Conservation (phyloP, 2,888 invertebrate species). For the Drosophila koepferae region DNA sequence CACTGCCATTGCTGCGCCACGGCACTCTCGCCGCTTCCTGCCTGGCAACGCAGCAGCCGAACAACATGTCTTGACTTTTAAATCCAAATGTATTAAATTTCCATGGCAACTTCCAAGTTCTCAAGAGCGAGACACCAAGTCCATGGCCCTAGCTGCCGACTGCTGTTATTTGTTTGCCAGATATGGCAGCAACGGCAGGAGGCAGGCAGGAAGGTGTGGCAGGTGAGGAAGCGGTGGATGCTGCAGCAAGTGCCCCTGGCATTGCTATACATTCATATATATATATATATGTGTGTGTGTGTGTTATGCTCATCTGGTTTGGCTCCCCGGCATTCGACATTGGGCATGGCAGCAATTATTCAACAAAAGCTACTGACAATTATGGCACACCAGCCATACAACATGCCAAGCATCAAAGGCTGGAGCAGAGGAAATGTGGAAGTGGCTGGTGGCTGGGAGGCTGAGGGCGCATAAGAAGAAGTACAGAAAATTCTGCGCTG, state of each 20-base stretch:
- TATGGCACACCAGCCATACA: conserved; percentile 73
- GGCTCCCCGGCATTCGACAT: conserved; percentile 70
- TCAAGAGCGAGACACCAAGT: conserved; percentile 50
- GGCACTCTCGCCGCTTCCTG: conserved; percentile 1
- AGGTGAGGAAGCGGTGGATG: conserved; percentile 3
- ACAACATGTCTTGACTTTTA: conserved; percentile 78
- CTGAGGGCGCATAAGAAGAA: conserved; percentile 1
- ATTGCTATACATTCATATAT: conserved; percentile 27
- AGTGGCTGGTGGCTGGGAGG: background rate
- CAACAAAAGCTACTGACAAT: conserved; percentile 80
- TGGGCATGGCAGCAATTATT: conserved; percentile 79
- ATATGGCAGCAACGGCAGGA: conserved; percentile 4
- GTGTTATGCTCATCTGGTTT: conserved; percentile 57
- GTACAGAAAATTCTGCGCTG: background rate
- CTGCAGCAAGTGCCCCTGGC: conserved; percentile 53
- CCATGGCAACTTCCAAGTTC: conserved; percentile 65
- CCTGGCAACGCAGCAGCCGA: conserved; percentile 63
- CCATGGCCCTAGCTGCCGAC: conserved; percentile 30
- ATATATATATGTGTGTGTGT: conserved; percentile 24
- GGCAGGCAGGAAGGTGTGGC: background rate
- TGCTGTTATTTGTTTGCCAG: conserved; percentile 50
- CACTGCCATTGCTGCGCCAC: background rate
- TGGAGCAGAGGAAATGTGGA: background rate
- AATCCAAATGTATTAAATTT: conserved; percentile 79
- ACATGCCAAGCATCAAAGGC: conserved; percentile 34